A percentile compares a stretch with the other conserved stretches of the same genome.
These are phyloP conservation scores for Heliothis subflexa DNA, from an alignment of 1,140 invertebrate species.

Conservation along the genomic window DNA sequence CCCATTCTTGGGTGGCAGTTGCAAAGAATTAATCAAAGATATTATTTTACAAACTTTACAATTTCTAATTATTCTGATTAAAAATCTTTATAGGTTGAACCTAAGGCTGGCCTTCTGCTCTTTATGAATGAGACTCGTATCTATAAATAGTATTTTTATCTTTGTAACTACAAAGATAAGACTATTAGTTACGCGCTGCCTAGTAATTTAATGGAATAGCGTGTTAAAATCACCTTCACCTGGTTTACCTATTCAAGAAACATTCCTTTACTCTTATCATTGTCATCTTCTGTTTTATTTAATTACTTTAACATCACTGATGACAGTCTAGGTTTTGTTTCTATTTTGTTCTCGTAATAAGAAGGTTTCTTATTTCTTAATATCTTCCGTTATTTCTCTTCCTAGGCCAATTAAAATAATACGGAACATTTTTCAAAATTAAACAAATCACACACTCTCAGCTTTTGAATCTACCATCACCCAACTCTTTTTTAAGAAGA, in stretches of 20 bases:
- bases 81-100: background rate
- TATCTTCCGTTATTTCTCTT: no score
- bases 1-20: no score
- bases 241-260: conserved; percentile 45
- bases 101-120: background rate
- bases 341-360: no score
- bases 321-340: no score
- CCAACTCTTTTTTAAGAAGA: no score
- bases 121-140: background rate
- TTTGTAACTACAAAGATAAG: conserved; percentile 13
- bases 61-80: no score
- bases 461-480: no score
- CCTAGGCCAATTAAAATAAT: no score
- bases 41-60: background rate
- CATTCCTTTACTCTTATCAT: background rate
- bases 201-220: background rate
- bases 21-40: background rate
- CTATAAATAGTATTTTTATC: conserved; percentile 32
- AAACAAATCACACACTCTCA: no score
- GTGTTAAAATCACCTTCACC: conserved; percentile 17
- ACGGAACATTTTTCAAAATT: no score
- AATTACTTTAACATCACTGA: no score
- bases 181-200: background rate
- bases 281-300: background rate
- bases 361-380: no score